These are phyloP conservation scores for Bucorvus abyssinicus DNA, from an alignment of 2,797 vertebrate genomes.

Conservation along the genomic window DNA sequence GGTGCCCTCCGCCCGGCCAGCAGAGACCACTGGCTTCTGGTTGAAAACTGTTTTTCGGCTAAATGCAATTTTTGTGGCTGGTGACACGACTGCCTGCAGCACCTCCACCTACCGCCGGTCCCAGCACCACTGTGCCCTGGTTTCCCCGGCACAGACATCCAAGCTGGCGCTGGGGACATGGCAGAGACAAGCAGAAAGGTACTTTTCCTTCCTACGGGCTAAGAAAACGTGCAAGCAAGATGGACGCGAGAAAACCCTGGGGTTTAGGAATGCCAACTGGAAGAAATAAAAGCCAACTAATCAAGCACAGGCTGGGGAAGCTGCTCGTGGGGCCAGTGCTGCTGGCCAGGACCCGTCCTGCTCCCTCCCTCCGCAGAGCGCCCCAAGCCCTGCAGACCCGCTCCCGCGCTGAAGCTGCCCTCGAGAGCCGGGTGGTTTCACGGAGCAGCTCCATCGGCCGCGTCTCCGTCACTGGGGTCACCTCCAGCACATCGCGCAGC, in stretches of 20 bases:
- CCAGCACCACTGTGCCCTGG: neutral
- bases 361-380: neutral
- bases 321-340: neutral
- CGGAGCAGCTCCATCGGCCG: neutral
- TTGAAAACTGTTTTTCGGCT: neutral
- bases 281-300: neutral
- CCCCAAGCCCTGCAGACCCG: rapidly evolving
- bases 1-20: rapidly evolving
- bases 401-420: neutral
- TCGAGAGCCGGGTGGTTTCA: rapidly evolving
- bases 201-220: neutral
- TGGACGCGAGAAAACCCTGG: neutral
- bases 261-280: neutral
- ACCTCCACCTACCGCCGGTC: neutral
- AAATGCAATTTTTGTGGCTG: neutral
- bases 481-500: neutral
- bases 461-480: rapidly evolving
- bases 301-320: neutral
- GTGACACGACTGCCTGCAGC: rapidly evolving
- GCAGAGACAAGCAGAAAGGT: neutral
- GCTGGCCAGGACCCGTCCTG: neutral
- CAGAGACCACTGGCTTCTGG: rapidly evolving
- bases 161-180: neutral
- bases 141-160: neutral
- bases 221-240: slow-evolving; percentile 5